Evolutionary conservation across 2,888 invertebrate species (phyloP), one percentile per base, ranked within the genome.

Genomic region (Xestoiulus laeticollis): DNA sequence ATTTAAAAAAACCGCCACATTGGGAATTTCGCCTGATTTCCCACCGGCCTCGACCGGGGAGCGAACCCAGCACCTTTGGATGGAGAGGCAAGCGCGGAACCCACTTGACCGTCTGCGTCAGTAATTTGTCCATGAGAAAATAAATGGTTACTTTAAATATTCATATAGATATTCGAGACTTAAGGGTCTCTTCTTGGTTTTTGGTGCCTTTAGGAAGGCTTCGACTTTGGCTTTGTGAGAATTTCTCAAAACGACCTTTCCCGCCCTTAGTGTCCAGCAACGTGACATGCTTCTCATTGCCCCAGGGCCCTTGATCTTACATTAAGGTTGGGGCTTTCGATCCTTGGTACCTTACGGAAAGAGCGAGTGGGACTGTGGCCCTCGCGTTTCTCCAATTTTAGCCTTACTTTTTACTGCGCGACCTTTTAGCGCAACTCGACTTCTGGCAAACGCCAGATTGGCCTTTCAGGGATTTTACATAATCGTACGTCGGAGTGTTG

Each of bases 401-500:
- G 68, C 68, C 68, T 68, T 68, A 68, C 68, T 68, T 68, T 68
- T 68, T 68, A 68, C 68, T 26, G 68, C 26, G 68, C 68, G 12
- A 26, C 68, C 68, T 68, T 68, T 68, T 68, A 8, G 68, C 68
- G 68, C 26, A 68, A 68, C 68, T 68, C 68, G 68, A 26, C 68
- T 68, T 68, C 26, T 68, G 68, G 68, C 2, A 12, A 68, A 68
- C 26, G 68, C 68, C 68, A 26, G 68, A 68, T 68, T 68, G 68
- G 68, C 68, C 68, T 68, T 68, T 68, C 68, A 68, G 68, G 68
- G 68, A 68, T 68, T 68, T 68, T 26, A 68, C 68, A 26, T 68
- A 68, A 26, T 68, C 68, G 68, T 68, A 22, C 22, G 22, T 53
- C 44, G 14, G 44, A 8, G 48, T 48, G 48, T 48, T 48, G 14